Evolutionary conservation across 2,113 vertebrate species (phyloP), one percentile per base, ranked within the genome.

Genomic region (Pituophis catenifer): DNA sequence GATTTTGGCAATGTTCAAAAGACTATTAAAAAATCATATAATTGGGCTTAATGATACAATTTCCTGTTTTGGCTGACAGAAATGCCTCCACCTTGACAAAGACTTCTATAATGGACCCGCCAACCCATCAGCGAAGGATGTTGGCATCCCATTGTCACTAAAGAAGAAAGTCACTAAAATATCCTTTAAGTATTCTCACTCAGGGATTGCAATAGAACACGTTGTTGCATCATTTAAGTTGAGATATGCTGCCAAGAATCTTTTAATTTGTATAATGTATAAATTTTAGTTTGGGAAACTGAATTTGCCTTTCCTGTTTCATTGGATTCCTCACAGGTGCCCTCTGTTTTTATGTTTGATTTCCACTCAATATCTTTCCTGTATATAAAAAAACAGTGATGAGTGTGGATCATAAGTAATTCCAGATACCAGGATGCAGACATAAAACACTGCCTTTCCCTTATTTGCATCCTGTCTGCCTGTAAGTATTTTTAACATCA

Each of bases 321-420:
- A 81, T 9, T 38, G 15, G 17, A 81, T 81, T 81, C 70, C 33
- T 38, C 6, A 87, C 48, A 58, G 86, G 89, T 65, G 5, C 0
- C 26, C 5, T 50, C 21, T n/a, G 5, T 53, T 55, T 57, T 33
- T 29, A n/a, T 81, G 6, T 88, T 94, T 95, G 1, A 0, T 87
- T 96, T 93, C 89, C 95, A 19, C 86, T 94, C 53, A 8, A 88
- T 6, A 81, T 58, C 12, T n/a, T 13, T 85, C 38, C 91, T 86
- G 55, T 85, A 0, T 62, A n/a, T 54, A 0, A 92, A 95, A 95
- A 96, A 96, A 95, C 33, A 94, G 94, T 95, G 95, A 96, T 94
- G 85, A 93, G 94, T 94, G 62, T 94, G 94, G 91, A 95, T 91
- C 89, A 58, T 94, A 97, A 96, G 95, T 94, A 96, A 94, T 94